Evolutionary conservation across 1,140 invertebrate species (phyloP).

Genomic region (Drosophila funebris): DNA sequence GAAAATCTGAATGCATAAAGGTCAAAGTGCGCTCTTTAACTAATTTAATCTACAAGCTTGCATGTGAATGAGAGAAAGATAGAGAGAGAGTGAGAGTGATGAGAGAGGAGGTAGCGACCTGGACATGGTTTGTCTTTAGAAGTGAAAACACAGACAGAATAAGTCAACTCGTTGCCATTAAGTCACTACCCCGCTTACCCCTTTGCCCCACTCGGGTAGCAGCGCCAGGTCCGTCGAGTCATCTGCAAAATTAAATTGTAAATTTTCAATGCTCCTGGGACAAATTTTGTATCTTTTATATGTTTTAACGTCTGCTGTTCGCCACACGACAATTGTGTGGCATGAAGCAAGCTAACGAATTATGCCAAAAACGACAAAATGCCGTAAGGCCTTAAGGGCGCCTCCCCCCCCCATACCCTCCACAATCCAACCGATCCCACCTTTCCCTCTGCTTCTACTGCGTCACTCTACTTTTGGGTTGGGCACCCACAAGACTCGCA

Average conservation of each 20-base stretch:
- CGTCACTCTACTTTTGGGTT: neutral
- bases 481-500: constrained; percentile 37
- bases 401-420: no score
- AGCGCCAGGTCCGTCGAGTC: constrained; percentile 28
- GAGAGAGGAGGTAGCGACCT: neutral
- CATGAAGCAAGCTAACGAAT: constrained; percentile 53
- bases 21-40: constrained; percentile 42
- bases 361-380: constrained; percentile 39
- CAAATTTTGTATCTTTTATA: constrained; percentile 75
- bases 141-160: constrained; percentile 28
- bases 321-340: constrained; percentile 32
- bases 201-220: no score
- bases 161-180: constrained; percentile 47
- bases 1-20: constrained; percentile 34
- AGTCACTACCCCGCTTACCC: constrained; percentile 9
- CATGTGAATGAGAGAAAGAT: constrained; percentile 11
- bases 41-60: constrained; percentile 42
- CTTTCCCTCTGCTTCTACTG: neutral
- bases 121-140: constrained; percentile 5
- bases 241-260: constrained; percentile 77
- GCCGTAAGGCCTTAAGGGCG: neutral
- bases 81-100: neutral
- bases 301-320: constrained; percentile 53
- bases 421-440: neutral
- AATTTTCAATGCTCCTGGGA: constrained; percentile 74